Evolutionary conservation across 2,113 vertebrate genomes (phyloP).

Genomic region (Otolemur garnettii): DNA sequence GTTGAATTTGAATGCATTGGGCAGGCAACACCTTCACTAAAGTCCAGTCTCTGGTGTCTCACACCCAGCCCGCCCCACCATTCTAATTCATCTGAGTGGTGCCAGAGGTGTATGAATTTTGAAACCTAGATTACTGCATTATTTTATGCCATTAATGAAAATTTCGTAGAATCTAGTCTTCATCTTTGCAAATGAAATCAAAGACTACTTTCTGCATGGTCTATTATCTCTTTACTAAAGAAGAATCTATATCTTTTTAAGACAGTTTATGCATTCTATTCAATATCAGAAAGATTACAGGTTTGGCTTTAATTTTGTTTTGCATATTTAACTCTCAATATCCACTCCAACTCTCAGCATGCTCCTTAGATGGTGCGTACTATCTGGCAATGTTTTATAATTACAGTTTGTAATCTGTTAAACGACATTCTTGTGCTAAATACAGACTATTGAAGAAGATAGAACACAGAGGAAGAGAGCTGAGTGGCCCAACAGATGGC

Average conservation of each 20-base stretch:
- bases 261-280: background rate
- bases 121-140: background rate
- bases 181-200: background rate
- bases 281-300: background rate
- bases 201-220: conserved; percentile 34
- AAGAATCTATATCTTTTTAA: background rate
- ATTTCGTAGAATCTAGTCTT: background rate
- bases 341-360: background rate
- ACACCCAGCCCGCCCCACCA: fast-evolving
- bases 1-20: background rate
- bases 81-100: background rate
- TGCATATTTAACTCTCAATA: background rate
- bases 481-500: fast-evolving
- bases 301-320: background rate
- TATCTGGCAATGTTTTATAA: background rate
- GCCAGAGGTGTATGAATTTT: background rate
- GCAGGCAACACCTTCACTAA: background rate
- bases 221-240: background rate
- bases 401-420: background rate
- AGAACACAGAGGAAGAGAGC: background rate
- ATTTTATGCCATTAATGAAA: background rate
- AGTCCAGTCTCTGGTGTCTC: background rate
- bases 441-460: background rate
- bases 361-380: background rate
- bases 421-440: background rate